Conservation (phyloP, 2,888 invertebrate genomes). For the Nephrocerus scutellatus region DNA sequence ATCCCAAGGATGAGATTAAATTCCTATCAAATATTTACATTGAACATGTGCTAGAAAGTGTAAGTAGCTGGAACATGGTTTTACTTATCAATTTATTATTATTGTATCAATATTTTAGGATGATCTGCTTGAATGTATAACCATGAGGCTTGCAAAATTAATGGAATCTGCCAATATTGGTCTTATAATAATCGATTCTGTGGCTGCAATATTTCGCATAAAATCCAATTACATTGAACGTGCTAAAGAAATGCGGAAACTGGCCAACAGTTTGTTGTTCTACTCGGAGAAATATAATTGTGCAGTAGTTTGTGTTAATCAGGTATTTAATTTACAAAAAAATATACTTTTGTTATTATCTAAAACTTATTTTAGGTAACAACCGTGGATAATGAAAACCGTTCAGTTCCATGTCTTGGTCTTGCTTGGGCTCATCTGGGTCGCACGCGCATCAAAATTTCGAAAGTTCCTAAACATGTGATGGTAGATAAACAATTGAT, state of each 20-base stretch:
- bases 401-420: slow-evolving; percentile 55
- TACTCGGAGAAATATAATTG: slow-evolving; percentile 52
- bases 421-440: slow-evolving; percentile 61
- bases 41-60: slow-evolving; percentile 56
- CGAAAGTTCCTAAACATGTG: slow-evolving; percentile 38
- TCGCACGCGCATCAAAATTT: slow-evolving; percentile 53
- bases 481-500: slow-evolving; percentile 28
- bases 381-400: slow-evolving; percentile 36
- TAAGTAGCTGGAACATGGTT: slow-evolving; percentile 22
- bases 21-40: slow-evolving; percentile 59
- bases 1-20: slow-evolving; percentile 35
- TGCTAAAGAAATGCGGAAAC: slow-evolving; percentile 52
- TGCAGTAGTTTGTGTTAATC: slow-evolving; percentile 64
- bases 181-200: slow-evolving; percentile 65
- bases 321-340: slow-evolving; percentile 52
- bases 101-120: slow-evolving; percentile 43
- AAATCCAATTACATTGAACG: slow-evolving; percentile 49
- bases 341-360: too few relatives aligned
- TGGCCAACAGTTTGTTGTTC: slow-evolving; percentile 53
- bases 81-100: slow-evolving; percentile 6
- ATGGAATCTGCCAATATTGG: slow-evolving; percentile 52
- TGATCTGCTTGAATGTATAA: slow-evolving; percentile 52
- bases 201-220: slow-evolving; percentile 63
- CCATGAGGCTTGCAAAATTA: slow-evolving; percentile 51
- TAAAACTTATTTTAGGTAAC: slow-evolving; percentile 34